Conservation (phyloP, 2,797 vertebrate species). For the Chromis chromis region DNA sequence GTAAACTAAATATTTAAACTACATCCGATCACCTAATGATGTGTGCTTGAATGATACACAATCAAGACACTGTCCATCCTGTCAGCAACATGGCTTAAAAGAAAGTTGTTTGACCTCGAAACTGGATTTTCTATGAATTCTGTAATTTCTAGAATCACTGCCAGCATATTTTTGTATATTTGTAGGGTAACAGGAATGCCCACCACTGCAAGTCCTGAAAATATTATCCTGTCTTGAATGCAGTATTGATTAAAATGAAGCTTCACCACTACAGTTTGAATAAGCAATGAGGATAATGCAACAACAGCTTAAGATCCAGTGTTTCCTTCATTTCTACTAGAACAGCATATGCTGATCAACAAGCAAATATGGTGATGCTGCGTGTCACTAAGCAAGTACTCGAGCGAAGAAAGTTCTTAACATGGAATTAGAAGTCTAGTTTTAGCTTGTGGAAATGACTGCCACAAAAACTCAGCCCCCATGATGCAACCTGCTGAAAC, state of each 20-base stretch:
- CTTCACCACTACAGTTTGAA: background rate
- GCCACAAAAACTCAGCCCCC: slow-evolving; percentile 11
- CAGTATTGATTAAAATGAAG: too few relatives aligned
- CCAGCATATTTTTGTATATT: background rate
- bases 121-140: background rate
- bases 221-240: background rate
- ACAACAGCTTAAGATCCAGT: slow-evolving; percentile 5
- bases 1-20: too few relatives aligned
- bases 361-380: background rate
- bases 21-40: background rate
- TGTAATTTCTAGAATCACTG: background rate
- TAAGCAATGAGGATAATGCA: background rate
- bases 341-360: background rate
- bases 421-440: slow-evolving; percentile 24
- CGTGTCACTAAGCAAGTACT: background rate
- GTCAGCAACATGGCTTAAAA: background rate
- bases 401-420: background rate
- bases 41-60: too few relatives aligned
- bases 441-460: slow-evolving; percentile 18
- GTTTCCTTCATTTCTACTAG: background rate
- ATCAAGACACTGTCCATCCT: background rate
- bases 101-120: background rate
- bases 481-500: slow-evolving; percentile 71
- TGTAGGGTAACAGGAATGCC: background rate
- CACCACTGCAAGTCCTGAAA: background rate